Percentiles rank a stretch among this genome's conserved stretches.
Evolutionary conservation across 2,888 invertebrate genomes (phyloP).

Genomic region (Xestobium rufovillosum): DNA sequence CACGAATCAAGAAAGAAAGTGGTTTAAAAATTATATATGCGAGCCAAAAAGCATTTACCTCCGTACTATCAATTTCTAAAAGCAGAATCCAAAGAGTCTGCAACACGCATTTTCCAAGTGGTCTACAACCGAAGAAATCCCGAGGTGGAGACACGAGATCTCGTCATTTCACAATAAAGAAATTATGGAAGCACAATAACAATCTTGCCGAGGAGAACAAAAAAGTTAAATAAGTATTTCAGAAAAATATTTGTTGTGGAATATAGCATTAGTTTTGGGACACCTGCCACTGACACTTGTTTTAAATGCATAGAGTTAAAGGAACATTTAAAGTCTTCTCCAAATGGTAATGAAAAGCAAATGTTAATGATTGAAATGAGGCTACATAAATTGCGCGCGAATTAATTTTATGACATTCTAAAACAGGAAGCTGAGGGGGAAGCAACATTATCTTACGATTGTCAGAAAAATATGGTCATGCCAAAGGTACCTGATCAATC

Average conservation of each 20-base stretch:
- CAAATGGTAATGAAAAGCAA: constrained; percentile 11
- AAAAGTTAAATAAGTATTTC: constrained; percentile 1
- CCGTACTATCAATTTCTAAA: not conserved
- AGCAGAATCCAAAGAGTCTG: constrained; percentile 2
- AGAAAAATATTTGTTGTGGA: constrained; percentile 4
- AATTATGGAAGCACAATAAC: too few species aligned
- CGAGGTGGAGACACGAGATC: constrained; percentile 1
- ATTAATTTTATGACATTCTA: constrained; percentile 12
- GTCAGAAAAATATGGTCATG: constrained; percentile 17
- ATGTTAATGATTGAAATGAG: constrained; percentile 8
- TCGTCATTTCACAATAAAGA: too few species aligned
- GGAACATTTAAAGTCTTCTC: not conserved
- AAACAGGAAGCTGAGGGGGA: constrained; percentile 8
- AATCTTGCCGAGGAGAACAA: too few species aligned
- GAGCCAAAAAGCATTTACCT: not conserved
- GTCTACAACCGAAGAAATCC: not conserved
- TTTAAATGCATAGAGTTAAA: constrained; percentile 15
- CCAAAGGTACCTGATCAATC: constrained; percentile 21
- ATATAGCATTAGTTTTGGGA: constrained; percentile 13
- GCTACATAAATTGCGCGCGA: constrained; percentile 11
- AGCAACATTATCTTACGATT: constrained; percentile 14
- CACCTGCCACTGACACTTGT: constrained; percentile 13
- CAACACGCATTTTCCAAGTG: not conserved
- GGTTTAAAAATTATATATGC: not conserved
- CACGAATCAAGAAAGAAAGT: not conserved